Evolutionary conservation across 2,113 vertebrate species (phyloP).

Genomic region (Dryoscopus gambensis): DNA sequence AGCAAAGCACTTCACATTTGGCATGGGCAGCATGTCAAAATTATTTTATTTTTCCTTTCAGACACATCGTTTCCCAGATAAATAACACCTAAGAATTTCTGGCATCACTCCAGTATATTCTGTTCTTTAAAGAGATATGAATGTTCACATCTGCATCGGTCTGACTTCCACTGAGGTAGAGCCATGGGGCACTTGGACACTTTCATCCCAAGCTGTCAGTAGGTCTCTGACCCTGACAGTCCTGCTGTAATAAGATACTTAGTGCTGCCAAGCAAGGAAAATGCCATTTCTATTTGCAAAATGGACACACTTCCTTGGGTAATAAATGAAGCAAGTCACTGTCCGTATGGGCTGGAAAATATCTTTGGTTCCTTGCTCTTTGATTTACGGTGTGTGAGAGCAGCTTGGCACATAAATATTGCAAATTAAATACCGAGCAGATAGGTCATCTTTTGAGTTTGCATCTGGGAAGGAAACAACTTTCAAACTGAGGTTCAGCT

Average conservation of each 20-base stretch:
- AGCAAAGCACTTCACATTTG: background rate
- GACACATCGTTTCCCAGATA: background rate
- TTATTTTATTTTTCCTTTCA: background rate
- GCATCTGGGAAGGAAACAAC: background rate
- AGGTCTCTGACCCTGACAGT: background rate
- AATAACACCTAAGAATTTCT: background rate
- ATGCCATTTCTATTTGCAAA: background rate
- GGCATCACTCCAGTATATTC: background rate
- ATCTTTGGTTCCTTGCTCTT: background rate
- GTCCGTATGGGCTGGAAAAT: background rate
- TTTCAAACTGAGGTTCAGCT: background rate
- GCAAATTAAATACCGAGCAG: background rate
- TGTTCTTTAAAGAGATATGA: background rate
- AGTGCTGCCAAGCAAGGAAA: background rate
- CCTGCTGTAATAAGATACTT: background rate
- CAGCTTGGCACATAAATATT: background rate
- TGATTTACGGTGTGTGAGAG: background rate
- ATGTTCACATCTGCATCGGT: background rate
- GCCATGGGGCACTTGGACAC: background rate
- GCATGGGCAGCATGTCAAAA: background rate
- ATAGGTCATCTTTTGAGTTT: background rate
- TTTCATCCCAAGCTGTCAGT: background rate
- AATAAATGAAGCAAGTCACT: background rate
- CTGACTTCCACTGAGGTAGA: background rate
- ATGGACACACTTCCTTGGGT: background rate